These are phyloP conservation scores for Agapornis canus DNA, from an alignment of 2,797 vertebrate genomes.

Conservation along the genomic window DNA sequence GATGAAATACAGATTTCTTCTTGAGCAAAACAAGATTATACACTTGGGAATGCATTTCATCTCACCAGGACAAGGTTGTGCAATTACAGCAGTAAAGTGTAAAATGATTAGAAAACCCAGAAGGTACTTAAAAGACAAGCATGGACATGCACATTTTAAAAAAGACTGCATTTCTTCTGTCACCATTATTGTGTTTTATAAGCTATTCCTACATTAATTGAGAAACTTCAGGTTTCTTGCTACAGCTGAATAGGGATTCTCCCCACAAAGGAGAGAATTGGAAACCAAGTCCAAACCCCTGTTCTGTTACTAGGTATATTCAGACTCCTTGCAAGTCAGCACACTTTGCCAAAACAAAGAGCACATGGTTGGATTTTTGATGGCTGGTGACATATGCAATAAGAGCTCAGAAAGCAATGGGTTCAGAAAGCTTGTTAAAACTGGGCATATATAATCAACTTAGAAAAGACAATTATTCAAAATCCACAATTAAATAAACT, in stretches of 20 bases:
- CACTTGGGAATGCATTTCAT: slow-evolving; percentile 43
- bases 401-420: background rate
- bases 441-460: background rate
- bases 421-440: background rate
- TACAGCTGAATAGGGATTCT: background rate
- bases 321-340: background rate
- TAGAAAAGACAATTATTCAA: background rate
- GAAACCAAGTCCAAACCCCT: background rate
- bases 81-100: slow-evolving; percentile 2
- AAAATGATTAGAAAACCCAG: slow-evolving; percentile 23
- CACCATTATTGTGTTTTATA: background rate
- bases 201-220: background rate
- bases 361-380: background rate
- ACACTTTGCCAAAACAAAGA: background rate
- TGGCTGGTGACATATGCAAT: background rate
- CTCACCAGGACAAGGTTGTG: slow-evolving; percentile 2
- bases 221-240: background rate
- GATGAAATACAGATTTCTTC: background rate
- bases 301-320: background rate
- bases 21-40: slow-evolving; percentile 48
- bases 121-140: background rate
- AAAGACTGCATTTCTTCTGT: background rate
- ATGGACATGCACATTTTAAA: background rate
- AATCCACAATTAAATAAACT: background rate
- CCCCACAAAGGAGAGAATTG: background rate